phyloP scores from a whole-genome alignment of 2,113 vertebrate species.

The Microcebus griseorufus region DNA sequence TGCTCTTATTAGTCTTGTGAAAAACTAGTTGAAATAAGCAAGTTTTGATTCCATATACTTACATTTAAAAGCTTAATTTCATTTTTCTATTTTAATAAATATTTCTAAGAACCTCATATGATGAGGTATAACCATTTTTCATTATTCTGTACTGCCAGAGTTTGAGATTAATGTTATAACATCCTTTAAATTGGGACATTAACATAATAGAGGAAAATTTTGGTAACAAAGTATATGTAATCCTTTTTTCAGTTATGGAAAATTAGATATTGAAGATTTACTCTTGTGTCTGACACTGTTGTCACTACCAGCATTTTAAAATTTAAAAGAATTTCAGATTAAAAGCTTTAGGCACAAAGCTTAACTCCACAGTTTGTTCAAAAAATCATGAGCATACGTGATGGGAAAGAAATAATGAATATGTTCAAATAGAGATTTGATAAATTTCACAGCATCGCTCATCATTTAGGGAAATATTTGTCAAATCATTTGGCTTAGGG shows the following conservation, averaged over 20 bases:
- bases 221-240: not conserved
- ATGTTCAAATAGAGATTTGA: not conserved
- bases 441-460: not conserved
- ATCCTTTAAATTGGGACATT: not conserved
- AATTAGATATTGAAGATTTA: constrained; percentile 31
- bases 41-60: not conserved
- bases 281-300: not conserved
- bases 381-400: not conserved
- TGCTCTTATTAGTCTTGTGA: not conserved
- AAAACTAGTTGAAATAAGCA: not conserved
- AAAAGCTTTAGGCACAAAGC: not conserved
- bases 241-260: not conserved
- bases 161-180: not conserved
- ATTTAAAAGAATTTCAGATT: not conserved
- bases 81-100: constrained; percentile 15
- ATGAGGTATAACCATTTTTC: not conserved
- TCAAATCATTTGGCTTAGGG: not conserved
- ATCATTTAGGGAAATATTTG: not conserved
- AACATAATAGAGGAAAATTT: not conserved
- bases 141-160: not conserved
- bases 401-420: not conserved
- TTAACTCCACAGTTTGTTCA: not conserved
- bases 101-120: constrained; percentile 10
- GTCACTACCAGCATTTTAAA: constrained; percentile 7
- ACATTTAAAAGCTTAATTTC: constrained; percentile 18